Base-by-base conservation (phyloP, 1,140 invertebrate species). In the Hydropsyche tenuis region DNA sequence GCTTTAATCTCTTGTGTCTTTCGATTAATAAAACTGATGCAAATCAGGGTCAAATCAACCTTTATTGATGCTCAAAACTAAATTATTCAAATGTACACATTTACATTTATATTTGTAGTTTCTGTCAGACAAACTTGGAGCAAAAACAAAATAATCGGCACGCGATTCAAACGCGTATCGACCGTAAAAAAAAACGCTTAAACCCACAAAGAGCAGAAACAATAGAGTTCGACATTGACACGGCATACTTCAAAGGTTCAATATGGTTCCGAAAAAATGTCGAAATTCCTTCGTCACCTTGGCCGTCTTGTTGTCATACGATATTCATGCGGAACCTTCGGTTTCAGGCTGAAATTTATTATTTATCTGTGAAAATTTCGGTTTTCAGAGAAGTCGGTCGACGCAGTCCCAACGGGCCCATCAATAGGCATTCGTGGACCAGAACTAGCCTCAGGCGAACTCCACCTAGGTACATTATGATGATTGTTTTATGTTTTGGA, bases 371-470 rank as follows among this genome's bases (percentile, higher is more conserved):
- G 3, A 37, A 37, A 37, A 64, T 73, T 71, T 69, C 73, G 25
- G 48, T 71, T 70, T 77, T 30, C 73, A 78, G 70, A 73, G 84
- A 85, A 73, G 84, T 82, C 53, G 83, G 84, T 37, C 78, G 81
- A 2, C 78, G 83, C 23, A 85, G 84, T 81, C 84, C 84, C n/a
- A 82, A 85, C 3, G 87, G 84, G 77, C 84, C 86, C 7, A 86
- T 91, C 75, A 89, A 89, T 77, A 85, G 90, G 77, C 89, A 93
- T 79, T 91, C 91, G 45, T 94, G 92, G 92, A 85, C 91, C 27
- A 85, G 92, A 78, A 93, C 90, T 23, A 94, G 92, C 78, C 81
- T 94, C 27, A 85, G 91, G 77, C 86, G 91, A 81, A 90, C 91
- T 18, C 88, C 91, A 46, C 88, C 90, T 43, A 91, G 89, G 91